Evolutionary conservation across 2,113 vertebrate species (phyloP).

Genomic region (Pygoscelis antarcticus): DNA sequence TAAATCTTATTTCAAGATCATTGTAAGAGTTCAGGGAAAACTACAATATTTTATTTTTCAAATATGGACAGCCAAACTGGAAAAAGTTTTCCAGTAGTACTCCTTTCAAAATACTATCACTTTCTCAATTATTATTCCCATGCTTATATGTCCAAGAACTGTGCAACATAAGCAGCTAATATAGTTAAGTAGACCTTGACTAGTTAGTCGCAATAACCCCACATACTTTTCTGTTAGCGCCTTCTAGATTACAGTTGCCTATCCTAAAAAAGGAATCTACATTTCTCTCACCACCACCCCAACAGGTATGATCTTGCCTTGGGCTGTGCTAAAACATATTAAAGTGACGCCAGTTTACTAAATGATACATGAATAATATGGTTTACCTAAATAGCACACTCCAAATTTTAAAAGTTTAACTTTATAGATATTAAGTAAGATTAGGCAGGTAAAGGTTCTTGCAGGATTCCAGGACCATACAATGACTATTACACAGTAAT

Average conservation of each 20-base stretch:
- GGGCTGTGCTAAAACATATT: not conserved
- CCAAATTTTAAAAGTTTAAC: not conserved
- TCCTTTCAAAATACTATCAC: not conserved
- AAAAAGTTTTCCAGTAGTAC: not conserved
- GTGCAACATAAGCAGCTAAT: not conserved
- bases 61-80: not conserved
- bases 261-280: not conserved
- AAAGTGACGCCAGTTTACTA: not conserved
- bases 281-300: not conserved
- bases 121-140: not conserved
- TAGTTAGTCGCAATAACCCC: no score
- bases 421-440: not conserved
- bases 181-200: not conserved
- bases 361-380: not conserved
- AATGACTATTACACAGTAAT: not conserved
- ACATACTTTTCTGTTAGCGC: not conserved
- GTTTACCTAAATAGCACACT: not conserved
- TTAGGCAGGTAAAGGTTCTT: not conserved
- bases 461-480: not conserved
- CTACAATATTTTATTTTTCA: not conserved
- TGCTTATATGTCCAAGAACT: not conserved
- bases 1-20: not conserved
- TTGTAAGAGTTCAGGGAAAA: not conserved
- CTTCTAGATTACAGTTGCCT: not conserved
- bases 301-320: not conserved